Evolutionary conservation across 2,797 vertebrate species (phyloP).

Genomic region (Naso thynnoides): DNA sequence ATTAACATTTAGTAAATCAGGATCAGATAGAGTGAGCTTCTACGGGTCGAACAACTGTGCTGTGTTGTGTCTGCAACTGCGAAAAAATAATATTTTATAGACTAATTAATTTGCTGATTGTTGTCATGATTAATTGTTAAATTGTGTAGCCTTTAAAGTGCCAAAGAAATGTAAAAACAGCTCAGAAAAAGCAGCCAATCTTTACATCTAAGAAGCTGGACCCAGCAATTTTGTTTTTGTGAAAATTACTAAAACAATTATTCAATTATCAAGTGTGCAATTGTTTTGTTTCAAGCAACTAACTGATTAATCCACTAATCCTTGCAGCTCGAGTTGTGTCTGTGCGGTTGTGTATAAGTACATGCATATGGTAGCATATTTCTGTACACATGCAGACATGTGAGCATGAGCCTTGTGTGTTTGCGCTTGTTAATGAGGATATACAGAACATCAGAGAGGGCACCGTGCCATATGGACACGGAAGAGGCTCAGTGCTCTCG

Average conservation of each 20-base stretch:
- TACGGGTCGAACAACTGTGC: constrained; percentile 30
- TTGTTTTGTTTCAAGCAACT: no score
- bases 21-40: constrained; percentile 25
- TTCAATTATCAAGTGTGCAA: no score
- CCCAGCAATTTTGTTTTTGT: no score
- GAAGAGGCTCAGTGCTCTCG: constrained; percentile 37
- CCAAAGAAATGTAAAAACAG: no score
- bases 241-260: no score
- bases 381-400: constrained; percentile 30
- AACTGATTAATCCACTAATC: no score
- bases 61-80: constrained; percentile 24
- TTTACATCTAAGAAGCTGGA: no score
- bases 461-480: constrained; percentile 63
- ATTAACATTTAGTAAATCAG: constrained; percentile 22
- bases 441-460: constrained; percentile 68
- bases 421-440: constrained; percentile 72
- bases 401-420: constrained; percentile 56
- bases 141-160: no score
- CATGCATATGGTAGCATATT: constrained; percentile 43
- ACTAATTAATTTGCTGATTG: no score
- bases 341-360: constrained; percentile 21
- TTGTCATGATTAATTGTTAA: no score
- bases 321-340: constrained; percentile 13
- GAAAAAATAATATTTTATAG: no score
- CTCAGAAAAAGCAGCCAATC: no score